Conservation (phyloP, 2,888 invertebrate species). For the Geophilus truncorum region DNA sequence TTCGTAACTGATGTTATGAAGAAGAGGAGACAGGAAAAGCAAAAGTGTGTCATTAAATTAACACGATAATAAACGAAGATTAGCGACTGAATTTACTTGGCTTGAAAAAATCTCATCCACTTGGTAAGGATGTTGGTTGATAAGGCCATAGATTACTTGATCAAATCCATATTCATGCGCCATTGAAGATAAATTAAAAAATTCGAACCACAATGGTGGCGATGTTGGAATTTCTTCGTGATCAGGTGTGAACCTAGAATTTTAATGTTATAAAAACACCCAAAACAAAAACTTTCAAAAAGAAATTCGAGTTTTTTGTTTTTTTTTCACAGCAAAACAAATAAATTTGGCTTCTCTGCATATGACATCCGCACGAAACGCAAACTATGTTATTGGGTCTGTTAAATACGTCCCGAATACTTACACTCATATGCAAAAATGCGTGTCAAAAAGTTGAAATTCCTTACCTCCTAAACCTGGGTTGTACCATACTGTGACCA, state of each 20-base stretch:
- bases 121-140: slow-evolving; percentile 38
- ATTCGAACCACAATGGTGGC: slow-evolving; percentile 37
- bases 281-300: no score
- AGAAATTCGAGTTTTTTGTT: no score
- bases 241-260: slow-evolving; percentile 33
- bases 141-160: slow-evolving; percentile 36
- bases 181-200: slow-evolving; percentile 37
- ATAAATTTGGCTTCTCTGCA: background rate
- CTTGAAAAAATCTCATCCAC: slow-evolving; percentile 38
- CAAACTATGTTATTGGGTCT: slow-evolving; percentile 17
- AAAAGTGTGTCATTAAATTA: slow-evolving; percentile 31
- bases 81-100: slow-evolving; percentile 30
- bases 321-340: background rate
- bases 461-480: slow-evolving; percentile 36
- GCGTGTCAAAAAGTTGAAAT: background rate
- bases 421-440: slow-evolving; percentile 2
- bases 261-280: no score
- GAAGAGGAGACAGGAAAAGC: background rate
- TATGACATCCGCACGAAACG: background rate
- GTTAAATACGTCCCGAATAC: slow-evolving; percentile 1
- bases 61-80: slow-evolving; percentile 19
- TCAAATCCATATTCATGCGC: slow-evolving; percentile 38
- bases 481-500: slow-evolving; percentile 43
- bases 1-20: slow-evolving; percentile 38
- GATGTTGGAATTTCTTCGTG: slow-evolving; percentile 36